Evolutionary conservation across 2,888 invertebrate genomes (phyloP).

Genomic region (Hemaris fuciformis): DNA sequence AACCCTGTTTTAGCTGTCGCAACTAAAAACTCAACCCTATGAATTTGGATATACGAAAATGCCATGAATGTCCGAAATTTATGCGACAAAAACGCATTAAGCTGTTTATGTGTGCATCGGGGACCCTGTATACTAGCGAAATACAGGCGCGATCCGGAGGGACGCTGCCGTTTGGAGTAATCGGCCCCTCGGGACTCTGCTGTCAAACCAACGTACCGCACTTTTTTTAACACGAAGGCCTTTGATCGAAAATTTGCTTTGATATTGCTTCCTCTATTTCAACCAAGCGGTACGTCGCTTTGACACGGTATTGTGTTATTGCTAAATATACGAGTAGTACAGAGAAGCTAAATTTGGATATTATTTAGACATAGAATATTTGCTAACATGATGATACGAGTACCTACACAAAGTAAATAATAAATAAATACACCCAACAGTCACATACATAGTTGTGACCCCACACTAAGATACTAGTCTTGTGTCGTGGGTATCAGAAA

Average conservation of each 20-base stretch:
- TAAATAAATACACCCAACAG: no score
- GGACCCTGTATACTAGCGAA: constrained; percentile 34
- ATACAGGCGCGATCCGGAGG: constrained; percentile 23
- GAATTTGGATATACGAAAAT: not conserved
- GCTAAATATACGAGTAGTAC: no score
- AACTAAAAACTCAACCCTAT: no score
- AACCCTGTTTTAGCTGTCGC: no score
- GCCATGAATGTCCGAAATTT: not conserved
- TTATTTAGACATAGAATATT: no score
- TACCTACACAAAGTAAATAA: no score
- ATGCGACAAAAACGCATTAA: constrained; percentile 25
- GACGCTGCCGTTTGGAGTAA: constrained; percentile 28
- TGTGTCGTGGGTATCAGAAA: no score
- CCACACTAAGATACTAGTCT: no score
- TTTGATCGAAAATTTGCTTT: constrained; percentile 22
- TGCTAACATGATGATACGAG: no score
- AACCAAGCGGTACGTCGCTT: not conserved
- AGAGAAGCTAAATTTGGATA: no score
- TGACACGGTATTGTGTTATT: not conserved
- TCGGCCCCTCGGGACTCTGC: constrained; percentile 35
- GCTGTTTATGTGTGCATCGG: constrained; percentile 31
- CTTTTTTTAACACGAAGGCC: constrained; percentile 24
- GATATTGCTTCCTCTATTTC: constrained; percentile 26
- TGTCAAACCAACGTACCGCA: constrained; percentile 36
- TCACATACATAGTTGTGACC: no score